Conservation (phyloP, 2,888 invertebrate species). For the Scelioninae gen. 2 region DNA sequence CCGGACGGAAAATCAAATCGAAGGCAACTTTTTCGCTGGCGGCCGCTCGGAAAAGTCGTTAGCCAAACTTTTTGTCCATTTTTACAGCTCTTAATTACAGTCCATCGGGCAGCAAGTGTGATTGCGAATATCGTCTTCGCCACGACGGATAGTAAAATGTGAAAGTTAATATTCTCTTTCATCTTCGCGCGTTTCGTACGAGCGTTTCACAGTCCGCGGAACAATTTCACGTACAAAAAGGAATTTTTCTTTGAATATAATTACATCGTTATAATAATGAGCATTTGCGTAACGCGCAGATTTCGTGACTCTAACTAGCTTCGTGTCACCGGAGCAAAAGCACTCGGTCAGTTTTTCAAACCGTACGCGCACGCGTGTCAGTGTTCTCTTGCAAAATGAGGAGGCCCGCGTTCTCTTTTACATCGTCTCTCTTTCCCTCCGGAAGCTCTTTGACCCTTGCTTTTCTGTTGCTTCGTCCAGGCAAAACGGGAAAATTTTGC, state of each 20-base stretch:
- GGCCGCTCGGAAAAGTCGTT: constrained; percentile 3
- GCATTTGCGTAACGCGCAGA: constrained; percentile 46
- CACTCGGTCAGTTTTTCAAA: constrained; percentile 25
- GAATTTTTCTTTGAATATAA: constrained; percentile 36
- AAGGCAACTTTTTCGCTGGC: neutral
- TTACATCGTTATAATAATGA: constrained; percentile 49
- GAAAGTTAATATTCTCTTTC: constrained; percentile 52
- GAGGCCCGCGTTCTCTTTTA: neutral
- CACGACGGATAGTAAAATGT: constrained; percentile 45
- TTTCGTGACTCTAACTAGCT: constrained; percentile 49
- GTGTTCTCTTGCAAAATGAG: constrained; percentile 16
- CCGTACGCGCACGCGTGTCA: constrained; percentile 19
- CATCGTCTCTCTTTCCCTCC: constrained; percentile 3
- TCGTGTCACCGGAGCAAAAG: constrained; percentile 19
- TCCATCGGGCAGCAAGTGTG: constrained; percentile 17
- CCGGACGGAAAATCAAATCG: neutral
- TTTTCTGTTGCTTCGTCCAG: too few species aligned
- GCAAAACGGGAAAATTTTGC: too few species aligned
- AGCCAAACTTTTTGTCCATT: constrained; percentile 12
- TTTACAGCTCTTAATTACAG: constrained; percentile 36
- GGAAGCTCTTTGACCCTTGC: too few species aligned
- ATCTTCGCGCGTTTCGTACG: constrained; percentile 41
- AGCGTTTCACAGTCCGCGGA: constrained; percentile 40
- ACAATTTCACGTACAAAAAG: constrained; percentile 44
- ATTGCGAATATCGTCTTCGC: constrained; percentile 34